Conservation (phyloP, 2,113 vertebrate species). For the Poeciliopsis retropinna region DNA sequence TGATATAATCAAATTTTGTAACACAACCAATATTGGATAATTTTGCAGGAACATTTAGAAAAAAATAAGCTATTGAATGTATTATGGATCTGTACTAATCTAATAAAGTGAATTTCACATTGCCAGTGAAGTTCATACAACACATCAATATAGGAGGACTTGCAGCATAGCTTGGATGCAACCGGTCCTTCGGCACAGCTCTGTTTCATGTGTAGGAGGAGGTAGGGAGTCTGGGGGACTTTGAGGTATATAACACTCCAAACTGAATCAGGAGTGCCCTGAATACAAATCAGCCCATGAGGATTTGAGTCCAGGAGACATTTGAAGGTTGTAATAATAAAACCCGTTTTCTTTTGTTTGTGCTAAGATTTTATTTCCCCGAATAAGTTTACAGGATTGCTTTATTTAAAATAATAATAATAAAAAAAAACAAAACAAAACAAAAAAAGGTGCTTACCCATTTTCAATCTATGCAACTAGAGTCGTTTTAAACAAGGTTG, state of each 20-base stretch:
- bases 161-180: conserved; percentile 19
- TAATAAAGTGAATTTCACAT: conserved; percentile 8
- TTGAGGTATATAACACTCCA: conserved; percentile 25
- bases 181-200: conserved; percentile 2
- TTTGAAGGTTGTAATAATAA: conserved; percentile 15
- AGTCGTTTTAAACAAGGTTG: conserved; percentile 60
- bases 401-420: conserved; percentile 36
- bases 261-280: conserved; percentile 16
- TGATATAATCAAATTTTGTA: background rate
- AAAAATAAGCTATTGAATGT: background rate
- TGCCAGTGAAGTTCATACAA: background rate
- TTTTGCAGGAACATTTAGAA: background rate
- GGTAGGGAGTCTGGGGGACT: background rate
- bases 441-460: conserved; percentile 61
- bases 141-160: conserved; percentile 5
- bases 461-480: conserved; percentile 79
- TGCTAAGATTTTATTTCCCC: conserved; percentile 6
- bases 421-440: too few relatives aligned
- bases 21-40: background rate
- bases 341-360: background rate
- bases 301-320: conserved; percentile 15
- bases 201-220: conserved; percentile 2
- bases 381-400: conserved; percentile 50
- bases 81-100: conserved; percentile 7
- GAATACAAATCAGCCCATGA: conserved; percentile 44